A percentile compares a stretch with the other conserved stretches of the same genome.
phyloP scores from a whole-genome alignment of 2,888 invertebrate genomes.

The Pseudococcus viburni region DNA sequence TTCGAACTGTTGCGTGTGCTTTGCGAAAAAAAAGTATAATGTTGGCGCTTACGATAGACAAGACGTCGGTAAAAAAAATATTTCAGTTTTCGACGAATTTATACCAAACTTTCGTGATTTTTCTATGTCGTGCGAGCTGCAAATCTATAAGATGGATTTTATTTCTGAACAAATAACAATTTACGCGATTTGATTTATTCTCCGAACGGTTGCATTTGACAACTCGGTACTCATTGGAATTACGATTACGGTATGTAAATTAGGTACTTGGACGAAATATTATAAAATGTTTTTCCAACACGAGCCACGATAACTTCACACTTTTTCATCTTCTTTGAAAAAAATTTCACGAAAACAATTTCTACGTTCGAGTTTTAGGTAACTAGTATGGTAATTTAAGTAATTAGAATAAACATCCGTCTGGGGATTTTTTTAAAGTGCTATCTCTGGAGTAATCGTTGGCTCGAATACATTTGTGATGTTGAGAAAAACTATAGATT shows the following conservation, averaged over 20 bases:
- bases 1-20: not conserved
- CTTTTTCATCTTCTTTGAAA: too few species aligned
- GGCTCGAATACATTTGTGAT: too few species aligned
- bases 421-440: too few species aligned
- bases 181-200: not conserved
- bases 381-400: too few species aligned
- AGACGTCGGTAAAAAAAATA: not conserved
- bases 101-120: not conserved
- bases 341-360: too few species aligned
- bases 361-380: too few species aligned
- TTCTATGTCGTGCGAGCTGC: not conserved
- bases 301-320: not conserved
- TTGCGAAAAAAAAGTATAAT: not conserved
- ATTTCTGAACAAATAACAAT: not conserved
- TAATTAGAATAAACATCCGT: too few species aligned
- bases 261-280: not conserved
- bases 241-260: not conserved
- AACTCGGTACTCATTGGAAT: conserved; percentile 8
- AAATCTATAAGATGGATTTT: not conserved
- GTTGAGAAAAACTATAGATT: too few species aligned
- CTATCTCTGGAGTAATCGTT: too few species aligned
- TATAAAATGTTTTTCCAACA: not conserved
- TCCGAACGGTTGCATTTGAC: not conserved
- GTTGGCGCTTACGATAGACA: not conserved
- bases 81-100: not conserved